Conservation (phyloP, 1,140 invertebrate genomes). For the Macrosteles quadrilineatus region DNA sequence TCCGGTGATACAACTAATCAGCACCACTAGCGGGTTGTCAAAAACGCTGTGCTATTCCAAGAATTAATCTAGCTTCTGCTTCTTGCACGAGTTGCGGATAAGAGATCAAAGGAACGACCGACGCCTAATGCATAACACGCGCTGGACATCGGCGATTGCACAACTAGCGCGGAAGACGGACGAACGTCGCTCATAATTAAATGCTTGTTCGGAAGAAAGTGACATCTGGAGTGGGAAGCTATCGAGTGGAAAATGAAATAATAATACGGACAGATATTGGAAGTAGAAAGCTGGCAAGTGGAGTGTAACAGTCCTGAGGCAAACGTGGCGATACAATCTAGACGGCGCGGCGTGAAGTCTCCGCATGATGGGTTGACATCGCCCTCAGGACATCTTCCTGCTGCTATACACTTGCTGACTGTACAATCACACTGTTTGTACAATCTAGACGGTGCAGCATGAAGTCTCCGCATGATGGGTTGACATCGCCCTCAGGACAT, state of each 20-base stretch:
- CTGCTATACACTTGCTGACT: no score
- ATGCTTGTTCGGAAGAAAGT: conserved; percentile 24
- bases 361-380: conserved; percentile 1
- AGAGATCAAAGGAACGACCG: background rate
- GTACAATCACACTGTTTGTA: no score
- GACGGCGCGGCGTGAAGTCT: background rate
- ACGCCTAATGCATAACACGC: background rate
- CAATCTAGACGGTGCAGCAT: background rate
- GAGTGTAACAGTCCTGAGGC: background rate
- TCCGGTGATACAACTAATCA: no score
- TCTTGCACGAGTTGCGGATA: background rate
- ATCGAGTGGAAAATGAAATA: conserved; percentile 24
- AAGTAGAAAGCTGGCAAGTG: conserved; percentile 17
- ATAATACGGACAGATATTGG: conserved; percentile 23
- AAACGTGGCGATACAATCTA: background rate
- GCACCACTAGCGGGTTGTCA: no score
- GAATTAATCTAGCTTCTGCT: conserved; percentile 10
- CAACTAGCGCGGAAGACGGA: conserved; percentile 12
- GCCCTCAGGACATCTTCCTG: background rate
- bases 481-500: background rate
- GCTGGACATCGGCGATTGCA: background rate
- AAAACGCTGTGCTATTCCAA: background rate
- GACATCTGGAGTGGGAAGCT: conserved; percentile 21
- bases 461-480: conserved; percentile 1
- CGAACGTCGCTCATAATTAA: conserved; percentile 23